Evolutionary conservation across 23 tunicate species (phyloP).

Genomic region (Corella eumyota): DNA sequence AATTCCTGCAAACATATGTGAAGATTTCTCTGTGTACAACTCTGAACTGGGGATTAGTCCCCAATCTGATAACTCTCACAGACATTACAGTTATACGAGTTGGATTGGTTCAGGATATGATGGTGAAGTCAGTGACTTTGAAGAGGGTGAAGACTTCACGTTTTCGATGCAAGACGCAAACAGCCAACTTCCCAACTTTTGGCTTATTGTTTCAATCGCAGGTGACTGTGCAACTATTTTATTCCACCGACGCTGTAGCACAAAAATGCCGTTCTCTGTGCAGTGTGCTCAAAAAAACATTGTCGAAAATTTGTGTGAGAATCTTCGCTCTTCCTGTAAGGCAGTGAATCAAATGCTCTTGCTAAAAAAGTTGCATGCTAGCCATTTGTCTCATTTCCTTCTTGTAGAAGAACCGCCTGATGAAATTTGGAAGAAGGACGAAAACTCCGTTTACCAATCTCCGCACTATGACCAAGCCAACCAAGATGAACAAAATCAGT

Average conservation of each 20-base stretch:
- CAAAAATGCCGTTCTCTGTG: slow-evolving; percentile 18
- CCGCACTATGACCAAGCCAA: slow-evolving; percentile 6
- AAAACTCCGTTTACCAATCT: slow-evolving; percentile 1
- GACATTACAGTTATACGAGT: slow-evolving; percentile 57
- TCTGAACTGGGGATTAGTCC: slow-evolving; percentile 19
- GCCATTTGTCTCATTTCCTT: slow-evolving; percentile 40
- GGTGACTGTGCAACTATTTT: slow-evolving; percentile 30
- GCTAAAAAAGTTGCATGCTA: slow-evolving; percentile 51
- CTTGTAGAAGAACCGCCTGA: slow-evolving; percentile 84
- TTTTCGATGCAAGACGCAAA: slow-evolving; percentile 33
- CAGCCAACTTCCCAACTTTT: slow-evolving; percentile 66
- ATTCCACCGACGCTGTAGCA: slow-evolving; percentile 62
- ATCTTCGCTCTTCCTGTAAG: slow-evolving; percentile 28
- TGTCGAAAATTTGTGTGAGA: slow-evolving; percentile 11
- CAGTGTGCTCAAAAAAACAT: slow-evolving; percentile 27
- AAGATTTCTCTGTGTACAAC: background rate
- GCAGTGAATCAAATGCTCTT: slow-evolving; percentile 64
- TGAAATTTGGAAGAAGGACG: slow-evolving; percentile 66
- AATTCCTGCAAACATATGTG: no score
- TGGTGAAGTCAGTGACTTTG: slow-evolving; percentile 70
- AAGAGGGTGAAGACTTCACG: slow-evolving; percentile 30
- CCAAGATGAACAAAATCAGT: background rate
- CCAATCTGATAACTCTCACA: slow-evolving; percentile 33
- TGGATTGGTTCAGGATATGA: slow-evolving; percentile 85
- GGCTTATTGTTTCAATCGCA: slow-evolving; percentile 35